A percentile compares a stretch with the other conserved stretches of the same genome.
phyloP scores from a whole-genome alignment of 2,797 vertebrate genomes.

The Malacoctenus gilli region DNA sequence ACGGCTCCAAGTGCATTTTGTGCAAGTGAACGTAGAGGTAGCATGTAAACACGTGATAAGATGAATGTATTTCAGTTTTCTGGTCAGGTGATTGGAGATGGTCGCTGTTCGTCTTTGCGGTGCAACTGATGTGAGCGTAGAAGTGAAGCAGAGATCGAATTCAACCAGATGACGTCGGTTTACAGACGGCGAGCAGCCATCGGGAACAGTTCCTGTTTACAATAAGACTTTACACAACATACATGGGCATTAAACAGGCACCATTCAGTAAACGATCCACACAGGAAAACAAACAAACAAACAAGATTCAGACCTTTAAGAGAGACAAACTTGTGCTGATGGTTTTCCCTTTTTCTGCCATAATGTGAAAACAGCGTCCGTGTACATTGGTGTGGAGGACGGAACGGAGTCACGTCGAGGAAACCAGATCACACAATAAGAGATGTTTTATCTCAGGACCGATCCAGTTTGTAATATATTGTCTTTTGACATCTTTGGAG shows the following conservation, averaged over 20 bases:
- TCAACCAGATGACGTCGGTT: slow-evolving; percentile 23
- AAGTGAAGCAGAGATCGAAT: slow-evolving; percentile 22
- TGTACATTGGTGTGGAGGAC: slow-evolving; percentile 11
- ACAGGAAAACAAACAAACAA: slow-evolving; percentile 7
- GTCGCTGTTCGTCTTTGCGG: slow-evolving; percentile 43
- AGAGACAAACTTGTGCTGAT: slow-evolving; percentile 15
- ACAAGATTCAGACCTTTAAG: slow-evolving; percentile 18
- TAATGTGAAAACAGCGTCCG: slow-evolving; percentile 25
- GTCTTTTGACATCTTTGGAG: slow-evolving; percentile 18
- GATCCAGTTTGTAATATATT: slow-evolving; percentile 26
- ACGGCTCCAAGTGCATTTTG: slow-evolving; percentile 49
- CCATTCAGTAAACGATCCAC: slow-evolving; percentile 12
- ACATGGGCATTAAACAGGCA: slow-evolving; percentile 51
- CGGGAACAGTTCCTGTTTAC: slow-evolving; percentile 53
- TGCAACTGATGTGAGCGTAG: slow-evolving; percentile 39
- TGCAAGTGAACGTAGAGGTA: slow-evolving; percentile 64
- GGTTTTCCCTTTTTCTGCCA: slow-evolving; percentile 23
- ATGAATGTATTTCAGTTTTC: slow-evolving; percentile 70
- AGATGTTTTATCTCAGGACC: slow-evolving; percentile 23
- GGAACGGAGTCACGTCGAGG: background rate
- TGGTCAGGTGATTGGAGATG: slow-evolving; percentile 39
- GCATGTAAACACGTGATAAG: slow-evolving; percentile 67
- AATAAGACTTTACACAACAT: slow-evolving; percentile 35
- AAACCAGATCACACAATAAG: slow-evolving; percentile 14
- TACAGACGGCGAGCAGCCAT: slow-evolving; percentile 28